Percentiles rank a stretch among this genome's conserved stretches.
These are phyloP conservation scores for Eilema depressum DNA, from an alignment of 2,888 invertebrate genomes.

Conservation along the genomic window DNA sequence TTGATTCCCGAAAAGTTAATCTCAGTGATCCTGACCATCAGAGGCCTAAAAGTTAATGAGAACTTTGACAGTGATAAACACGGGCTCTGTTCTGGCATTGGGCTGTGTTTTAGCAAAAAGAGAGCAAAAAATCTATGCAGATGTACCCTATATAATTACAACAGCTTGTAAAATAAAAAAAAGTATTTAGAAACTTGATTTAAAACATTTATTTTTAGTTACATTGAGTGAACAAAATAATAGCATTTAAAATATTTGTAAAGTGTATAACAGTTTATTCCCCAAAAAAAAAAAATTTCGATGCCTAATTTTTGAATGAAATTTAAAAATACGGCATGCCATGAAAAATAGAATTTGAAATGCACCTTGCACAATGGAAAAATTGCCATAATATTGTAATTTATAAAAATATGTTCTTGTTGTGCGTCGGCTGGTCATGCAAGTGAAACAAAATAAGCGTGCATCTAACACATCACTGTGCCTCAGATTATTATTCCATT, in stretches of 20 bases:
- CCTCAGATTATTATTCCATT: conserved; percentile 50
- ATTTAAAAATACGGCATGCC: background rate
- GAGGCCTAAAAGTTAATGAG: too few species aligned
- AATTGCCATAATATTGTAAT: conserved; percentile 1
- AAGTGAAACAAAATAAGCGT: conserved; percentile 48
- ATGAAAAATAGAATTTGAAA: background rate
- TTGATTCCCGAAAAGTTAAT: background rate
- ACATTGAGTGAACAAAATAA: background rate
- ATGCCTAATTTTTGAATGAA: background rate
- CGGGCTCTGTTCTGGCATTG: too few species aligned
- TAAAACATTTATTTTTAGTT: background rate
- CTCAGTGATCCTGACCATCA: background rate
- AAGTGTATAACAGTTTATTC: background rate
- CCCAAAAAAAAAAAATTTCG: background rate
- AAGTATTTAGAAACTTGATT: background rate
- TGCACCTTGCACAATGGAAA: background rate
- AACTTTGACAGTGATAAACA: background rate
- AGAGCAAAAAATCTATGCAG: background rate
- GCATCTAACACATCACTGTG: conserved; percentile 50
- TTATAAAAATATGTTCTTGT: background rate
- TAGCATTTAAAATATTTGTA: background rate
- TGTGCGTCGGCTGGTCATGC: conserved; percentile 40
- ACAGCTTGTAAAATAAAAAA: background rate
- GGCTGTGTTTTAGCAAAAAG: background rate
- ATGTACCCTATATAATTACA: background rate